A percentile compares a stretch with the other conserved stretches of the same genome.
phyloP scores from a whole-genome alignment of 2,113 vertebrate species.

The Mobula birostris region DNA sequence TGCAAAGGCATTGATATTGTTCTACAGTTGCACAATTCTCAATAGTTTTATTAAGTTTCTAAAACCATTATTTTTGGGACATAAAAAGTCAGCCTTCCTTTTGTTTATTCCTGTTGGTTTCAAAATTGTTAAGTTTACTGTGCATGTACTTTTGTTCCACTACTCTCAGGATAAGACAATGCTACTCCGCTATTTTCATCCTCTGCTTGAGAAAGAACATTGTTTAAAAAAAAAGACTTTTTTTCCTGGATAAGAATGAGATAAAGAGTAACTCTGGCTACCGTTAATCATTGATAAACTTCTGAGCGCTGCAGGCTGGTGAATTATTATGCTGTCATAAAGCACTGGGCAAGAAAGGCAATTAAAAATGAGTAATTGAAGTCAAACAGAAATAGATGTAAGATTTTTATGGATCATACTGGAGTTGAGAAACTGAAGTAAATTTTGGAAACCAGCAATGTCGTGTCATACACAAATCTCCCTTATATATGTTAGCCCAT shows the following conservation, averaged over 20 bases:
- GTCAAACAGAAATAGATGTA: not conserved
- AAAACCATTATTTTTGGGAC: not conserved
- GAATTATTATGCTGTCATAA: not conserved
- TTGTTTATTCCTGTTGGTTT: not conserved
- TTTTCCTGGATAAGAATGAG: no score
- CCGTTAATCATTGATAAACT: not conserved
- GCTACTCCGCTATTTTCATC: not conserved
- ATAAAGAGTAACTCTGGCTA: not conserved
- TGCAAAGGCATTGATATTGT: not conserved
- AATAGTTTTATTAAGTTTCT: not conserved
- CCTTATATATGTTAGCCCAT: not conserved
- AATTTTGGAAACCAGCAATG: not conserved
- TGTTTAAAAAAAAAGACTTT: no score
- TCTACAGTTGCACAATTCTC: not conserved
- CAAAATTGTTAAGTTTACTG: not conserved
- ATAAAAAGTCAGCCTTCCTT: not conserved
- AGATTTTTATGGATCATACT: not conserved
- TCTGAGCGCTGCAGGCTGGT: not conserved
- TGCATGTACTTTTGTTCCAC: not conserved
- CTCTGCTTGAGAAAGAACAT: not conserved
- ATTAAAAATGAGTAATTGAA: not conserved
- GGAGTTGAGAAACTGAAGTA: not conserved
- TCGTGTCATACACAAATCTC: not conserved
- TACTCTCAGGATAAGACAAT: not conserved
- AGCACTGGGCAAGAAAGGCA: not conserved